Evolutionary conservation across 2,888 invertebrate genomes (phyloP).

Genomic region (Hypomecis atomaria): DNA sequence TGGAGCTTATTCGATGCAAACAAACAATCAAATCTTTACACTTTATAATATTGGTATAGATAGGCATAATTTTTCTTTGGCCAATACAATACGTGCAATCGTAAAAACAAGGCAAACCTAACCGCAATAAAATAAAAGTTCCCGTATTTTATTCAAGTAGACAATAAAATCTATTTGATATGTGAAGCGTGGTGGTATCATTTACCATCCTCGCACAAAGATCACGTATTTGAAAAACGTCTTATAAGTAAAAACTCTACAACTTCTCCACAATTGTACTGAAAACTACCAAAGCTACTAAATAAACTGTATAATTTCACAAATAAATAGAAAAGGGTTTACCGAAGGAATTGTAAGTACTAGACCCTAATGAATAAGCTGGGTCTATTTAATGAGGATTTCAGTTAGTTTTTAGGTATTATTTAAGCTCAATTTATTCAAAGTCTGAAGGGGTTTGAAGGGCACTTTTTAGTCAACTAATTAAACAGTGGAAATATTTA

Average conservation of each 20-base stretch:
- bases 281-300: slow-evolving; percentile 37
- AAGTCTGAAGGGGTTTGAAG: background rate
- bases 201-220: slow-evolving; percentile 50
- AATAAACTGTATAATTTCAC: slow-evolving; percentile 32
- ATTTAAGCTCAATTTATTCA: background rate
- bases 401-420: background rate
- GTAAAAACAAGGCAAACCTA: background rate
- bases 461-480: too few species aligned
- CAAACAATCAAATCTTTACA: too few species aligned
- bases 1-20: too few species aligned
- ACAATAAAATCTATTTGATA: slow-evolving; percentile 24
- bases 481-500: too few species aligned
- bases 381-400: slow-evolving; percentile 12
- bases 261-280: slow-evolving; percentile 51
- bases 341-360: slow-evolving; percentile 8
- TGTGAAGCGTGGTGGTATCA: slow-evolving; percentile 39
- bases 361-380: background rate
- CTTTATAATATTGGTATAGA: too few species aligned
- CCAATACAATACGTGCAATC: background rate
- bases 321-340: slow-evolving; percentile 32
- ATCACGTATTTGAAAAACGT: slow-evolving; percentile 65
- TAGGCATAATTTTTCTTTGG: too few species aligned
- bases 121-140: background rate
- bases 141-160: background rate
- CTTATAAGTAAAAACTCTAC: slow-evolving; percentile 54